A percentile compares a stretch with the other conserved stretches of the same genome.
phyloP scores from a whole-genome alignment of 2,797 vertebrate species.

The Carapus acus region DNA sequence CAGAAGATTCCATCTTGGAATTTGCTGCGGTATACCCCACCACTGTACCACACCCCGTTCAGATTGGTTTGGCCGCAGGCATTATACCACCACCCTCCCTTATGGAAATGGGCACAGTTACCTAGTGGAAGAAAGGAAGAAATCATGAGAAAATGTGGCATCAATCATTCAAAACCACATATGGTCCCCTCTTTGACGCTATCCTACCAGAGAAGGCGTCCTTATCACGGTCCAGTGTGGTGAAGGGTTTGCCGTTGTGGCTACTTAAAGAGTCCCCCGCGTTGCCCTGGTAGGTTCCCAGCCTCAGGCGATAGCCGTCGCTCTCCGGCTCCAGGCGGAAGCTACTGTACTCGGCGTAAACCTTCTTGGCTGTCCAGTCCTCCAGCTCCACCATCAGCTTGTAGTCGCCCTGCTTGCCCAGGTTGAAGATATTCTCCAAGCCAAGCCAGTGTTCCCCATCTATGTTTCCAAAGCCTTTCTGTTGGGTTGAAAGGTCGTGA shows the following conservation, averaged over 20 bases:
- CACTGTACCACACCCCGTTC: constrained; percentile 93
- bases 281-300: constrained; percentile 95
- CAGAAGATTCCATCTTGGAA: constrained; percentile 97
- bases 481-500: constrained; percentile 45
- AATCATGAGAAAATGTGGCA: too few relatives aligned
- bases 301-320: constrained; percentile 84
- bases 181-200: background rate
- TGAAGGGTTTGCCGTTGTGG: constrained; percentile 97
- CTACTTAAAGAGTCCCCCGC: constrained; percentile 94
- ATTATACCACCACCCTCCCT: constrained; percentile 98
- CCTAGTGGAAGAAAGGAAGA: too few relatives aligned
- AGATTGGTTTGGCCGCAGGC: constrained; percentile 93
- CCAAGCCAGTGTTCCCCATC: constrained; percentile 97
- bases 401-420: constrained; percentile 92
- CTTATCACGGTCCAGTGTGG: constrained; percentile 93
- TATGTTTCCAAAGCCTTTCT: constrained; percentile 98
- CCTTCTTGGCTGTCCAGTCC: constrained; percentile 97
- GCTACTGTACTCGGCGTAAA: constrained; percentile 96
- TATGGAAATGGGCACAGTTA: constrained; percentile 95
- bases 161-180: too few relatives aligned
- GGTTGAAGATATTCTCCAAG: constrained; percentile 89
- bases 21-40: constrained; percentile 92
- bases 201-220: constrained; percentile 86
- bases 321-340: constrained; percentile 90
- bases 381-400: constrained; percentile 92